Conservation (phyloP, 2,888 invertebrate genomes). For the Fragum fragum region DNA sequence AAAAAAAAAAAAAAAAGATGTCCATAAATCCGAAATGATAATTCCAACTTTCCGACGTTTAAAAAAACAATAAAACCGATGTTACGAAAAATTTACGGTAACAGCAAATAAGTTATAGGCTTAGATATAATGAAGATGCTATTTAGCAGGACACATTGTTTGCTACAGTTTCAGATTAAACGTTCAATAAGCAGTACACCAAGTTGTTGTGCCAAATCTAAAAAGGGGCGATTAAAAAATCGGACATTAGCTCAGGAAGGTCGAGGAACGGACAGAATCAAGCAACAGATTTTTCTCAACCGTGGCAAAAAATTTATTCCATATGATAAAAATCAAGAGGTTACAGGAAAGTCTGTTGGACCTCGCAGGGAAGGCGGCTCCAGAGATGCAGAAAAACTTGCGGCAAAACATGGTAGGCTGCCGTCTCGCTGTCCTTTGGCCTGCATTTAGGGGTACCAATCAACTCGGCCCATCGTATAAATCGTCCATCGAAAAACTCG, state of each 20-base stretch:
- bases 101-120: no score
- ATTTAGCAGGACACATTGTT: no score
- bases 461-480: no score
- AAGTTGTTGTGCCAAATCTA: background rate
- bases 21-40: no score
- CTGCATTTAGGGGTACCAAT: no score
- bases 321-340: slow-evolving; percentile 18
- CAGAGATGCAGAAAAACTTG: slow-evolving; percentile 5
- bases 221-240: background rate
- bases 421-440: no score
- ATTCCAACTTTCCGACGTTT: no score
- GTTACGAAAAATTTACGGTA: no score
- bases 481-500: no score
- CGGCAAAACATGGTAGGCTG: slow-evolving; percentile 28
- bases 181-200: background rate
- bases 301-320: slow-evolving; percentile 1
- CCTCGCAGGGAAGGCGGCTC: slow-evolving; percentile 27
- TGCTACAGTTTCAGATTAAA: background rate
- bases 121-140: no score
- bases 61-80: no score
- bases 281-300: background rate
- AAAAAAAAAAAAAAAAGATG: no score
- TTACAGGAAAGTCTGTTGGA: slow-evolving; percentile 21
- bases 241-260: background rate
- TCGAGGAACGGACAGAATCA: slow-evolving; percentile 1